A percentile compares a stretch with the other conserved stretches of the same genome.
Conservation (phyloP, 1,140 invertebrate species). For the Tetramorium simillimum region DNA sequence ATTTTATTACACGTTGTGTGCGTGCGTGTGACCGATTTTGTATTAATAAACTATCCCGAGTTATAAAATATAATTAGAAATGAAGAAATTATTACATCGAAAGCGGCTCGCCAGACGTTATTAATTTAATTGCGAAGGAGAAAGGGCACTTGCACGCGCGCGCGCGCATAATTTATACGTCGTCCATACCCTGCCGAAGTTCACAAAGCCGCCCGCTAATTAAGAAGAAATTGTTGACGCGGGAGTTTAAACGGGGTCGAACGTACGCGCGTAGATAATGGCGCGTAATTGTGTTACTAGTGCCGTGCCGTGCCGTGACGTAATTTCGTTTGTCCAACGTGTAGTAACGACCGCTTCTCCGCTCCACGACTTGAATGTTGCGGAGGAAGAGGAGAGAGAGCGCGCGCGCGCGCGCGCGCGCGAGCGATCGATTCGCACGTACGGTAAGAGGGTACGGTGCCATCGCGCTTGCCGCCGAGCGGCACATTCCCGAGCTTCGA, state of each 20-base stretch:
- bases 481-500: conserved; percentile 39
- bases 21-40: too few relatives aligned
- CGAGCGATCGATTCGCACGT: conserved; percentile 53
- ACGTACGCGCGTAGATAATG: conserved; percentile 42
- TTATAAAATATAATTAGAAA: not conserved
- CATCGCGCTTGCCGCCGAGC: conserved; percentile 18
- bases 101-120: not conserved
- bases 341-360: conserved; percentile 49
- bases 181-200: not conserved
- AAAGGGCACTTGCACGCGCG: not conserved
- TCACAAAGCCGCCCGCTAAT: not conserved
- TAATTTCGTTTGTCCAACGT: conserved; percentile 53
- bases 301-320: conserved; percentile 40
- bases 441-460: conserved; percentile 39
- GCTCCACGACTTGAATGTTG: conserved; percentile 17
- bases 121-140: not conserved
- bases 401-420: conserved; percentile 4
- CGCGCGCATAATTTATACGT: not conserved
- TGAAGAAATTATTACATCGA: not conserved
- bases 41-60: not conserved
- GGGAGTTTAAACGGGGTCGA: conserved; percentile 27
- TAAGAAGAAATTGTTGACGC: conserved; percentile 26
- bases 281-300: conserved; percentile 56
- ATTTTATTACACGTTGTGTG: not conserved
- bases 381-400: not conserved